Conservation (phyloP, 35 echinoderm and acorn worm genomes). For the Eucidaris tribuloides region DNA sequence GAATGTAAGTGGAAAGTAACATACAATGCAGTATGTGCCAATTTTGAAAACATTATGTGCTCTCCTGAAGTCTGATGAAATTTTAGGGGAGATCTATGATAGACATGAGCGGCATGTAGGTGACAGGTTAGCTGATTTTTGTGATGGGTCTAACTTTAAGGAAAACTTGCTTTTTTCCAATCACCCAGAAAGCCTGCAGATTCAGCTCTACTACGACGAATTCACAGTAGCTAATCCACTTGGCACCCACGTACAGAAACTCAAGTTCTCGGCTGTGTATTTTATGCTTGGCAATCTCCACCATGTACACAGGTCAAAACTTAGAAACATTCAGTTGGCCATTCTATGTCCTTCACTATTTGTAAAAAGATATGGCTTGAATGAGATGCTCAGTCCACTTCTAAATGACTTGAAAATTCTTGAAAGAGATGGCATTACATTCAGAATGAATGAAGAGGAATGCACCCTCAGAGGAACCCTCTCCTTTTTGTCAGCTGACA, state of each 20-base stretch:
- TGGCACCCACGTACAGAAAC: slow-evolving; percentile 46
- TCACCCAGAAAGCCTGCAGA: slow-evolving; percentile 19
- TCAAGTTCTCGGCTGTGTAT: slow-evolving; percentile 43
- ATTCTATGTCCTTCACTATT: slow-evolving; percentile 21
- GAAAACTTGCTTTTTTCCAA: slow-evolving; percentile 26
- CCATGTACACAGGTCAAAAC: slow-evolving; percentile 14
- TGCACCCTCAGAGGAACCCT: slow-evolving; percentile 4
- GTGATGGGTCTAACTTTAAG: slow-evolving; percentile 28
- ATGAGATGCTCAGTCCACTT: background rate
- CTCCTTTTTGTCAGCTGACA: slow-evolving; percentile 30
- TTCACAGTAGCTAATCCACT: slow-evolving; percentile 55
- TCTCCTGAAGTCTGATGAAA: too few relatives aligned
- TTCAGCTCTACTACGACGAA: slow-evolving; percentile 60
- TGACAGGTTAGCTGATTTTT: slow-evolving; percentile 24
- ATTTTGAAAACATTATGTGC: slow-evolving; percentile 28
- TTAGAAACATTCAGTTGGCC: slow-evolving; percentile 27
- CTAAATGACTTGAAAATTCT: slow-evolving; percentile 13
- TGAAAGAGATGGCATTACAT: slow-evolving; percentile 21
- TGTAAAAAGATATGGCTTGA: slow-evolving; percentile 27
- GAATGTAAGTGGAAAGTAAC: background rate
- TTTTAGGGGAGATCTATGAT: slow-evolving; percentile 61
- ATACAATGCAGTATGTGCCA: slow-evolving; percentile 31
- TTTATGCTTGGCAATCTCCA: slow-evolving; percentile 40
- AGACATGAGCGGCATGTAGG: slow-evolving; percentile 8
- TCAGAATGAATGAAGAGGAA: slow-evolving; percentile 17